phyloP scores from a whole-genome alignment of 1,140 invertebrate species.

The Ceratosolen fusciceps region DNA sequence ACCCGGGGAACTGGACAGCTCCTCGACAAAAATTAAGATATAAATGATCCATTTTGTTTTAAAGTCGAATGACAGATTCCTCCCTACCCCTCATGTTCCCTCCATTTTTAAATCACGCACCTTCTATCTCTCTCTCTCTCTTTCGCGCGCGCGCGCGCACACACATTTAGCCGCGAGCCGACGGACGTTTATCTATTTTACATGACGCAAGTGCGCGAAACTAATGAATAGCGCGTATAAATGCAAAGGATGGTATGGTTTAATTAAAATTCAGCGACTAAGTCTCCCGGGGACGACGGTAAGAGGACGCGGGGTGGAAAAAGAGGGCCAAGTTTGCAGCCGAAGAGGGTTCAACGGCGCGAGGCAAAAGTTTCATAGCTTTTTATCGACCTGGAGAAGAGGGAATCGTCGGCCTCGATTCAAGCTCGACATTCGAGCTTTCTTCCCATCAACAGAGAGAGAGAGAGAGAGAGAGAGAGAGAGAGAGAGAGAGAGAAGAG shows the following conservation, averaged over 20 bases:
- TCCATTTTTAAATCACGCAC: too few species aligned
- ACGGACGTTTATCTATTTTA: constrained; percentile 48
- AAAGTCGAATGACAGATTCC: constrained; percentile 26
- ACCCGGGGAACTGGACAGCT: background rate
- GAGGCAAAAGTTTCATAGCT: constrained; percentile 46
- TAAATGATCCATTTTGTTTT: constrained; percentile 50
- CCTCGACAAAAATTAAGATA: constrained; percentile 49
- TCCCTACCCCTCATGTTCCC: background rate
- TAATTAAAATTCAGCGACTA: constrained; percentile 56
- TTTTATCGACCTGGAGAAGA: constrained; percentile 41
- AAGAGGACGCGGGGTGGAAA: constrained; percentile 19
- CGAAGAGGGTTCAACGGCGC: constrained; percentile 16
- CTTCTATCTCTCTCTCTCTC: constrained; percentile 2
- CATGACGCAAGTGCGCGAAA: constrained; percentile 43
- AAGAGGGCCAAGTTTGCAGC: constrained; percentile 34
- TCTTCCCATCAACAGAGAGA: constrained; percentile 15
- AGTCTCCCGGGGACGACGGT: constrained; percentile 13
- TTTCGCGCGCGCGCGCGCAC: too few species aligned
- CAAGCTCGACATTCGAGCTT: constrained; percentile 14
- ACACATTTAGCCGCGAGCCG: too few species aligned
- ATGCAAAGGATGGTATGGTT: constrained; percentile 57
- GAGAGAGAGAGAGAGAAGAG: too few species aligned
- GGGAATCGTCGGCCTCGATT: constrained; percentile 13
- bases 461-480: too few species aligned
- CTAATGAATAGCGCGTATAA: constrained; percentile 58